Base-by-base conservation (phyloP, 2,797 vertebrate species). In the Hozukius guyotensis region DNA sequence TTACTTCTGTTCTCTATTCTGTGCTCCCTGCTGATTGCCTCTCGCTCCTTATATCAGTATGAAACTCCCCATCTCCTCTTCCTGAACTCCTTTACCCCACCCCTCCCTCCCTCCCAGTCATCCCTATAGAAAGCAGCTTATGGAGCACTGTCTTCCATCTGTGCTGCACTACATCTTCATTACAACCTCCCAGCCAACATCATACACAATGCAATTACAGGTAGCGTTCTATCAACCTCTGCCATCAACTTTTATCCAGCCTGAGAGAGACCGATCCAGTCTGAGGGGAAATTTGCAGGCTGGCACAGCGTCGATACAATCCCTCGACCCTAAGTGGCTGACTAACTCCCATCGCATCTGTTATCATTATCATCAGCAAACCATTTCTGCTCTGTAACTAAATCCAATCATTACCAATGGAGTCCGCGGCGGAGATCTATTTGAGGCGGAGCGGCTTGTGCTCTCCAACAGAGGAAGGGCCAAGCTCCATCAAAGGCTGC, bases 401-500 rank as follows among this genome's bases (percentile, higher is more conserved):
- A 95, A 94, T 94, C 92, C 86, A 94, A 93, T 95, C 93, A 94
- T 88, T 88, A 91, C 87, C 87, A 91, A 87, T 84, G 74, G 91
- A 93, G 88, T 93, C 90, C n/a, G 61, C 59, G 18, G 89, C 64
- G 18, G 86, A 89, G 88, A 87, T 85, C 89, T 78, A 79, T 92
- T 89, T 86, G 77, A 92, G 89, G 80, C 82, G 42, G 80, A 80
- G 87, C 81, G 20, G 88, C 72, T 78, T 78, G 79, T 52, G 80
- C 74, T 89, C 87, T 89, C 90, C 83, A 78, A 25, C 91, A 86
- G 86, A 78, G 84, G 42, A 81, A 49, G 86, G 85, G 84, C 90
- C 81, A 11, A 74, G 57, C 87, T 77, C 88, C 93, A 92, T 95
- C 94, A 95, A 95, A 95, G 92, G 86, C 90, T 83, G 88, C 85